phyloP scores from a whole-genome alignment of 1,140 invertebrate species.

The Drosophila cardini region DNA sequence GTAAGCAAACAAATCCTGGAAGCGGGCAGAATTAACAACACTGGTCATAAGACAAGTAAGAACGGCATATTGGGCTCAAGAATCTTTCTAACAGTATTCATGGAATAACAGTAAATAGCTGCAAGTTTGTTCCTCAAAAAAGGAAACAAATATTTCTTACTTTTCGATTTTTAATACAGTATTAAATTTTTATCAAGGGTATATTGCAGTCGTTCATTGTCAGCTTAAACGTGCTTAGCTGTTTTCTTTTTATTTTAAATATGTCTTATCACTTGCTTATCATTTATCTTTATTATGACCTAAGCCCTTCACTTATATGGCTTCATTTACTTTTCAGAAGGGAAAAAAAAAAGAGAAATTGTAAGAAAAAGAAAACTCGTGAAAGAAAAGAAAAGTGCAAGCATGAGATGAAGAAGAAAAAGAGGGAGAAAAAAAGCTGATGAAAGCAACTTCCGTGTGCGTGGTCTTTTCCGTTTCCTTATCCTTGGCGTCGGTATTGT shows the following conservation, averaged over 20 bases:
- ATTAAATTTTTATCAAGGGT: not conserved
- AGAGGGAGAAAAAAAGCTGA: conserved; percentile 53
- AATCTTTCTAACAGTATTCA: too few relatives aligned
- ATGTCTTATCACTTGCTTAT: conserved; percentile 80
- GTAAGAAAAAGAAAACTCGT: conserved; percentile 31
- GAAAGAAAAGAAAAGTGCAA: conserved; percentile 12
- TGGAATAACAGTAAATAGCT: too few relatives aligned
- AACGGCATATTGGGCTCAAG: too few relatives aligned
- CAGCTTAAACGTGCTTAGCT: not conserved
- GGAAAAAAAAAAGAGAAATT: conserved; percentile 44
- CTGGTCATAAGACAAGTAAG: too few relatives aligned
- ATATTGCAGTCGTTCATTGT: conserved; percentile 5
- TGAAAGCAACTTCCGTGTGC: conserved; percentile 77
- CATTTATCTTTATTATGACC: conserved; percentile 82
- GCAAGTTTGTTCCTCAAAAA: too few relatives aligned
- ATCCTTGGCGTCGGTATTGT: conserved; percentile 51
- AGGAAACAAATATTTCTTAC: too few relatives aligned
- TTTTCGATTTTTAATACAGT: too few relatives aligned
- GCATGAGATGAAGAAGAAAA: conserved; percentile 24
- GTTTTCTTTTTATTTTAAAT: conserved; percentile 54
- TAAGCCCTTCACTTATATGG: conserved; percentile 77
- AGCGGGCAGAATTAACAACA: too few relatives aligned
- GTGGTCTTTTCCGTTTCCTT: conserved; percentile 67
- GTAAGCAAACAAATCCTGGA: too few relatives aligned
- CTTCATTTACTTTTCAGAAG: conserved; percentile 80